Evolutionary conservation across 30 jellyfish, hydroid and myxozoan species (phyloP).

Genomic region (Aurelia aurita complex sp. Pacific): DNA sequence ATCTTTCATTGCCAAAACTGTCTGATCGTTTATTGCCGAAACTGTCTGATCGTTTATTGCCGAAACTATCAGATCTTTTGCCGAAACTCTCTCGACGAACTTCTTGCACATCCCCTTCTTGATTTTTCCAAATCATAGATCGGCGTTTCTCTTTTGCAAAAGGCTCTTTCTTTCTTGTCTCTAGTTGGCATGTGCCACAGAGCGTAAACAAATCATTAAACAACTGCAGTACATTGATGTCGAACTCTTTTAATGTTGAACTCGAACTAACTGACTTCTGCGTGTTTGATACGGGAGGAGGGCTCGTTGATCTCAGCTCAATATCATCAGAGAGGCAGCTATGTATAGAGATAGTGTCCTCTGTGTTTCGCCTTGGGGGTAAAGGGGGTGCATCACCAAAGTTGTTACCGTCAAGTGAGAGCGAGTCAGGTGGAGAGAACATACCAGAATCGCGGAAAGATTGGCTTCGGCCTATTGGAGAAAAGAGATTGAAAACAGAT

Average conservation of each 20-base stretch:
- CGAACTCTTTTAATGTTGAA: not conserved
- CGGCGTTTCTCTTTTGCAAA: not conserved
- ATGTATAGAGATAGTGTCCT: not conserved
- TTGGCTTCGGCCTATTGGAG: too few species aligned
- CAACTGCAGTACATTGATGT: constrained; percentile 12
- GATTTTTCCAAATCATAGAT: constrained; percentile 1
- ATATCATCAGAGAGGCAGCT: constrained; percentile 18
- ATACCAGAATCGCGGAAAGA: constrained; percentile 7
- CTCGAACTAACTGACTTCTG: not conserved
- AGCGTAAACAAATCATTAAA: constrained; percentile 43
- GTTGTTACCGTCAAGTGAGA: constrained; percentile 8
- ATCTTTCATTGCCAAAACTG: too few species aligned
- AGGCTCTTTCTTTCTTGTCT: not conserved
- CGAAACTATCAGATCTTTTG: not conserved
- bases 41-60: not conserved
- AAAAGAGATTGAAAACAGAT: too few species aligned
- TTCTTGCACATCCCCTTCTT: not conserved
- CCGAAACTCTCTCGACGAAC: not conserved
- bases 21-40: not conserved
- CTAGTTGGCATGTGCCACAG: constrained; percentile 28
- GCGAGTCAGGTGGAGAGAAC: constrained; percentile 24
- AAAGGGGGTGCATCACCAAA: constrained; percentile 7
- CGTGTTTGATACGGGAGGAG: too few species aligned
- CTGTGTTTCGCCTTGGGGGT: constrained; percentile 11
- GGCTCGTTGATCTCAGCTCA: not conserved